Evolutionary conservation across 2,888 invertebrate species (phyloP).

Genomic region (Sarcophaga carnaria): DNA sequence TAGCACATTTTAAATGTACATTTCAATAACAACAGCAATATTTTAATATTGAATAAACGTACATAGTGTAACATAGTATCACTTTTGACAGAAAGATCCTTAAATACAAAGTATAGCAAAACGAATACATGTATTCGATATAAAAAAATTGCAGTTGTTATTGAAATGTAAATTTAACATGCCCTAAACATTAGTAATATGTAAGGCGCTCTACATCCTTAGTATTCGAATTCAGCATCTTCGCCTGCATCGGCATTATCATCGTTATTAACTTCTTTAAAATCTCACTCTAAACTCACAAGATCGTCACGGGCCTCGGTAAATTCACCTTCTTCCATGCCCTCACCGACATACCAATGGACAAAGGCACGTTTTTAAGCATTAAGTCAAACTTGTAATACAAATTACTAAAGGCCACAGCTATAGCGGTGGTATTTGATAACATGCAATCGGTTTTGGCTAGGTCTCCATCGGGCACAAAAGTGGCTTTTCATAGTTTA

Average conservation of each 20-base stretch:
- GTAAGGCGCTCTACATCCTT: neutral
- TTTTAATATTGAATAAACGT: neutral
- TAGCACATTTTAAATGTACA: neutral
- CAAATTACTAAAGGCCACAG: conserved; percentile 93
- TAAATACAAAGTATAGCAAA: neutral
- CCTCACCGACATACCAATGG: conserved; percentile 89
- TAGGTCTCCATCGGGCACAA: conserved; percentile 89
- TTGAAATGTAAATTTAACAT: conserved; percentile 22
- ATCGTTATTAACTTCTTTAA: conserved; percentile 79
- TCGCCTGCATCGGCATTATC: conserved; percentile 73
- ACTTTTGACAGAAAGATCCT: neutral
- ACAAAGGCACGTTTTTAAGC: conserved; percentile 88
- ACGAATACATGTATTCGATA: no score
- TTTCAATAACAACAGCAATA: neutral
- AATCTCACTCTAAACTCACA: conserved; percentile 79
- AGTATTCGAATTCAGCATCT: conserved; percentile 74
- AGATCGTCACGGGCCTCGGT: conserved; percentile 81
- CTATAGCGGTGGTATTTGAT: conserved; percentile 95
- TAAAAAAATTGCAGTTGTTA: neutral
- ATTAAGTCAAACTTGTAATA: conserved; percentile 96
- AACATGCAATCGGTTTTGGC: conserved; percentile 94
- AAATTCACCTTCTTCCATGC: conserved; percentile 82
- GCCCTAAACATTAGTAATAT: neutral
- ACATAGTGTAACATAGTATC: neutral
- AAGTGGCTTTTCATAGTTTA: conserved; percentile 91